A percentile compares a stretch with the other conserved stretches of the same genome.
Conservation (phyloP, 2,888 invertebrate species). For the Drosophila limbata region DNA sequence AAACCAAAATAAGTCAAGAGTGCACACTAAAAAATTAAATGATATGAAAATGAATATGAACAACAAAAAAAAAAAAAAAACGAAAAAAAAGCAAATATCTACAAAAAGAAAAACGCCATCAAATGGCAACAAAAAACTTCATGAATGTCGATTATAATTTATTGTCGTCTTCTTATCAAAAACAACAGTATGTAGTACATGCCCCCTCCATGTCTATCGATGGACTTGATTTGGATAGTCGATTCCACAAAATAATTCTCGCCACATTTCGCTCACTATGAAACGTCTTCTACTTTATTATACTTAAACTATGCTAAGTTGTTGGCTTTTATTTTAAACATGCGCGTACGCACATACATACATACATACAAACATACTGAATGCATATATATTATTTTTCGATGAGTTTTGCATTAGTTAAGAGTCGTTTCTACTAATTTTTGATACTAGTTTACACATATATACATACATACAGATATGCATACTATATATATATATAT, state of each 20-base stretch:
- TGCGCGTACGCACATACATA: conserved; percentile 40
- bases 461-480: conserved; percentile 55
- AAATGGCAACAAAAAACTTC: conserved; percentile 62
- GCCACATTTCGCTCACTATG: conserved; percentile 55
- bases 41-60: conserved; percentile 21
- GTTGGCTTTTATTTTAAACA: conserved; percentile 71
- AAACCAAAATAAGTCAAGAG: conserved; percentile 15
- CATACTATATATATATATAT: conserved; percentile 52
- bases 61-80: conserved; percentile 19
- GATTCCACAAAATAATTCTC: conserved; percentile 27
- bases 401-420: conserved; percentile 72
- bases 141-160: conserved; percentile 76
- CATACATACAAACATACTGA: conserved; percentile 42
- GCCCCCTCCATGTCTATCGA: conserved; percentile 12
- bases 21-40: conserved; percentile 28
- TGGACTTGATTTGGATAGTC: conserved; percentile 11
- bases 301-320: conserved; percentile 58
- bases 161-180: conserved; percentile 71
- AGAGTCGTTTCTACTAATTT: conserved; percentile 78
- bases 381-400: conserved; percentile 63
- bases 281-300: conserved; percentile 66
- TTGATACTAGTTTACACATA: conserved; percentile 79
- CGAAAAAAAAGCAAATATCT: conserved; percentile 28
- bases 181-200: conserved; percentile 9
- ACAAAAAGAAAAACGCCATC: conserved; percentile 55